These are phyloP conservation scores for Sebastes melanostomus DNA, from an alignment of 2,797 vertebrate genomes.

Conservation along the genomic window DNA sequence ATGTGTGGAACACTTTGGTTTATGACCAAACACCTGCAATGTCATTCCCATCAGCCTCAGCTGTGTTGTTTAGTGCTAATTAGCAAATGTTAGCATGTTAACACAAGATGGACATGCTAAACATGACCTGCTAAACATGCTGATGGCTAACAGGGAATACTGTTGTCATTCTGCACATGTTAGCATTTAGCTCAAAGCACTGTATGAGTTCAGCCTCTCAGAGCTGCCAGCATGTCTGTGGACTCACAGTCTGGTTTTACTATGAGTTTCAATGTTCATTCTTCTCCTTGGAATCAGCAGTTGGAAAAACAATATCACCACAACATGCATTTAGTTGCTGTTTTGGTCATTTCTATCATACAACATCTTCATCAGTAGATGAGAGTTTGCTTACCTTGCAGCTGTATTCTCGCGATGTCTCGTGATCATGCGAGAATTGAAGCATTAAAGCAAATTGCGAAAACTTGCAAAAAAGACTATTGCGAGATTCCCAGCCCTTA, in stretches of 20 bases:
- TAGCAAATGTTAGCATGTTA: background rate
- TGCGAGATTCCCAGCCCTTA: too few relatives aligned
- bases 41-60: background rate
- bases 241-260: background rate
- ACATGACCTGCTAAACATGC: background rate
- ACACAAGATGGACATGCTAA: background rate
- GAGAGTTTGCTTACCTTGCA: background rate
- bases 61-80: background rate
- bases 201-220: background rate
- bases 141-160: background rate
- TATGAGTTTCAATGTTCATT: background rate
- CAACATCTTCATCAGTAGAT: background rate
- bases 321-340: too few relatives aligned
- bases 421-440: too few relatives aligned
- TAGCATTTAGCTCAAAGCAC: background rate
- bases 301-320: background rate
- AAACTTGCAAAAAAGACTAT: too few relatives aligned
- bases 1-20: background rate
- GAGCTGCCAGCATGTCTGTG: background rate
- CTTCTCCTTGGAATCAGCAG: background rate
- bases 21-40: background rate
- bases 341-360: background rate
- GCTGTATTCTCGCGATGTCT: too few relatives aligned
- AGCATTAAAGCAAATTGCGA: too few relatives aligned
- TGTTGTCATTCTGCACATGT: background rate